Conservation (phyloP, 2,888 invertebrate species). For the Drosophila demipolita region DNA sequence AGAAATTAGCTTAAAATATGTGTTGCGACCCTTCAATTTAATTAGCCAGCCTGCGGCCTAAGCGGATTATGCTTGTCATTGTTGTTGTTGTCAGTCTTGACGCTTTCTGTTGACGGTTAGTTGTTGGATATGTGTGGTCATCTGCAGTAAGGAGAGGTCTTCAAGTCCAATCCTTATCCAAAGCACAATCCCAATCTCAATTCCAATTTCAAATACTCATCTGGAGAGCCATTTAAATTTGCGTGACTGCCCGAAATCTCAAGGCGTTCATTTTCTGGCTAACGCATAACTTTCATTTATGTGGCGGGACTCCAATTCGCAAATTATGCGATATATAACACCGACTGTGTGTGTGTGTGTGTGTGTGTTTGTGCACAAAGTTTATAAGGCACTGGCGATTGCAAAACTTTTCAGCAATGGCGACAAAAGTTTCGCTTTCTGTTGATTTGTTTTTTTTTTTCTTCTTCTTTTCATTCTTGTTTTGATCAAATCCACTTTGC, state of each 20-base stretch:
- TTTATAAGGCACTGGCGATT: slow-evolving; percentile 79
- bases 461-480: background rate
- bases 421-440: slow-evolving; percentile 73
- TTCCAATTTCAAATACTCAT: slow-evolving; percentile 48
- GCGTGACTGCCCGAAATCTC: slow-evolving; percentile 56
- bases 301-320: slow-evolving; percentile 63
- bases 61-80: slow-evolving; percentile 49
- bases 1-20: slow-evolving; percentile 78
- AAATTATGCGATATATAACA: slow-evolving; percentile 62
- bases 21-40: slow-evolving; percentile 64
- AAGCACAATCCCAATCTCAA: slow-evolving; percentile 19
- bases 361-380: slow-evolving; percentile 63
- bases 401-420: slow-evolving; percentile 79
- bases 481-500: slow-evolving; percentile 6
- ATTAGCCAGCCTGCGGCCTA: slow-evolving; percentile 45
- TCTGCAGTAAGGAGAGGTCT: slow-evolving; percentile 36
- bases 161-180: slow-evolving; percentile 1
- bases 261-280: slow-evolving; percentile 66
- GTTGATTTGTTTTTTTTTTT: slow-evolving; percentile 12
- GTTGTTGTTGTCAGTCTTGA: background rate
- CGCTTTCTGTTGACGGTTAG: background rate
- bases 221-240: slow-evolving; percentile 50
- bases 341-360: background rate
- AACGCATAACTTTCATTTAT: slow-evolving; percentile 72
- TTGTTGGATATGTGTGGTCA: slow-evolving; percentile 5